These are phyloP conservation scores for Colius striatus DNA, from an alignment of 2,113 vertebrate species.

Conservation along the genomic window DNA sequence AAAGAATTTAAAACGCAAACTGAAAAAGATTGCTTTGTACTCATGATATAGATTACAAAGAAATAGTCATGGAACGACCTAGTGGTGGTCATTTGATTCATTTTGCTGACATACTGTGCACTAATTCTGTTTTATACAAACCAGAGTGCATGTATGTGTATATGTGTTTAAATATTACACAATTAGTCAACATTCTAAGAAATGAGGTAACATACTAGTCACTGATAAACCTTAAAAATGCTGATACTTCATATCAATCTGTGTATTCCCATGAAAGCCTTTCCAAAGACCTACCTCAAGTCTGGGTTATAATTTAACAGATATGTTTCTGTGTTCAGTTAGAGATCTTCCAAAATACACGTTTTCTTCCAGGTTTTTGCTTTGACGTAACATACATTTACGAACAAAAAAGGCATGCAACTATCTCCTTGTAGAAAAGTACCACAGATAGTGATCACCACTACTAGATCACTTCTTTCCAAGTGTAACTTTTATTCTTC, in stretches of 20 bases:
- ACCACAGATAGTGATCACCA: no score
- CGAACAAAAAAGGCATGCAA: background rate
- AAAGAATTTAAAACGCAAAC: background rate
- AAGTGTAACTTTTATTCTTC: background rate
- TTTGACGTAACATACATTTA: background rate
- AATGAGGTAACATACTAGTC: background rate
- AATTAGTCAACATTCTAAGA: background rate
- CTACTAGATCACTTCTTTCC: background rate
- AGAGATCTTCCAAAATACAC: background rate
- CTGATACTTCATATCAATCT: background rate
- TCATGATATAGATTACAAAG: background rate
- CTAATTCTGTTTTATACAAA: background rate
- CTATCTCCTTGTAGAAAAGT: background rate
- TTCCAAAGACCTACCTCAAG: background rate
- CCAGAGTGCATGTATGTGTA: background rate
- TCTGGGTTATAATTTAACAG: background rate
- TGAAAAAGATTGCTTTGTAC: background rate
- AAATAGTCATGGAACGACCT: background rate
- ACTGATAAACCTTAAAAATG: background rate
- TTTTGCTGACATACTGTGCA: background rate
- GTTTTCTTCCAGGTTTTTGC: background rate
- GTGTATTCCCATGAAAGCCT: background rate
- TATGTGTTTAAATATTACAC: background rate
- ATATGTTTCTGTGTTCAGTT: background rate
- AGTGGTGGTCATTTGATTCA: background rate